Percentiles rank a stretch among this genome's conserved stretches.
Evolutionary conservation across 2,113 vertebrate genomes (phyloP).

Genomic region (Suricata suricatta): DNA sequence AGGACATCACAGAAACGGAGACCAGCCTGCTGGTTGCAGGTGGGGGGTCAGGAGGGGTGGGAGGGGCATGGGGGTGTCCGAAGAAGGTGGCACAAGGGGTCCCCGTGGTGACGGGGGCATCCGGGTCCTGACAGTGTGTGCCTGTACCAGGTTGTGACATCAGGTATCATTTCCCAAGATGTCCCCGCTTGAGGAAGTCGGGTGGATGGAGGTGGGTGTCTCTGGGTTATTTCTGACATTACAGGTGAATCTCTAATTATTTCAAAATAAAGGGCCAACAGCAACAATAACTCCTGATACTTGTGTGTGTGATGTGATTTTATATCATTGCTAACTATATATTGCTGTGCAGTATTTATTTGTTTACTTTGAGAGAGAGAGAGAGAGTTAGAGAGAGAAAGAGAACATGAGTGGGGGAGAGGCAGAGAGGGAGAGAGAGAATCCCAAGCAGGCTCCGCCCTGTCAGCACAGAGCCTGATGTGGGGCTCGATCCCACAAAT

Average conservation of each 20-base stretch:
- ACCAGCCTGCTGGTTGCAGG: not conserved
- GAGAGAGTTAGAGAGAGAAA: too few relatives aligned
- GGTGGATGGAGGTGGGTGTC: not conserved
- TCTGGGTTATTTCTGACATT: not conserved
- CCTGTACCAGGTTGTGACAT: not conserved
- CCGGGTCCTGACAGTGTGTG: not conserved
- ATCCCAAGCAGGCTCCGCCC: too few relatives aligned
- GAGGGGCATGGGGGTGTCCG: fast-evolving
- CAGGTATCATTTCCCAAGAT: not conserved
- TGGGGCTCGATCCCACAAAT: too few relatives aligned
- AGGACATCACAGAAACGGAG: not conserved
- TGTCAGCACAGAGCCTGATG: too few relatives aligned
- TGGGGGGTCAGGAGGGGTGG: not conserved
- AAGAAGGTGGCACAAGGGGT: fast-evolving
- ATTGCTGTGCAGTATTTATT: not conserved
- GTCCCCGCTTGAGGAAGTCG: too few relatives aligned
- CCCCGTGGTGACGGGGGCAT: fast-evolving
- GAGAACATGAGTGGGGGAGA: too few relatives aligned
- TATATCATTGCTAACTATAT: not conserved
- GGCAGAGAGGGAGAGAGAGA: too few relatives aligned
- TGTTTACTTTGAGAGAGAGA: too few relatives aligned
- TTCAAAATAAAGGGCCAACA: not conserved
- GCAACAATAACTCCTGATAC: not conserved
- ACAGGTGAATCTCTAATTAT: not conserved
- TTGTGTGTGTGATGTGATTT: not conserved